Percentiles rank a stretch among this genome's conserved stretches.
phyloP scores from a whole-genome alignment of 2,797 vertebrate genomes.

The Jordanella pulchra region DNA sequence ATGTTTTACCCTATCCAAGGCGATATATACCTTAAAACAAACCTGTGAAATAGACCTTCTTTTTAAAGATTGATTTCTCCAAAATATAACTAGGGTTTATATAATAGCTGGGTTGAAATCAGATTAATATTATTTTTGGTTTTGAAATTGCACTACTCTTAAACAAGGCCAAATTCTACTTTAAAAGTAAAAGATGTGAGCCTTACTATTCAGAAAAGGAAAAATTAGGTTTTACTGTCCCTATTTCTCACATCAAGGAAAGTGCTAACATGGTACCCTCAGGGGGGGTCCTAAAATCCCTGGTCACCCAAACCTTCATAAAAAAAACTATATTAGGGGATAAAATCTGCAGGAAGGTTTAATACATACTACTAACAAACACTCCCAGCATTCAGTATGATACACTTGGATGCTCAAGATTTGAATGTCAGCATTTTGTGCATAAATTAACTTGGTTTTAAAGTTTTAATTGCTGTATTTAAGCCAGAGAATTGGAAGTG shows the following conservation, averaged over 20 bases:
- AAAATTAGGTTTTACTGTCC: conserved; percentile 16
- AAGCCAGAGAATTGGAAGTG: conserved; percentile 35
- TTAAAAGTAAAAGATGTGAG: not conserved
- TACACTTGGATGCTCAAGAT: conserved; percentile 13
- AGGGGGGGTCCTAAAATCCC: conserved; percentile 35
- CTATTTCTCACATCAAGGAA: conserved; percentile 27
- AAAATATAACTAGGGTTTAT: no score
- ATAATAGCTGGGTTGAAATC: no score
- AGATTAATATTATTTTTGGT: no score
- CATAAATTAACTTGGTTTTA: conserved; percentile 35
- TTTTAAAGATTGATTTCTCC: no score
- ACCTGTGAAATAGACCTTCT: no score
- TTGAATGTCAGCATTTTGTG: conserved; percentile 16
- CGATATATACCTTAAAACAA: no score
- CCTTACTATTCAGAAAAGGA: not conserved
- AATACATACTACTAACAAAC: conserved; percentile 34
- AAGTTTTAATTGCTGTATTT: conserved; percentile 47
- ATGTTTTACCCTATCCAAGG: no score
- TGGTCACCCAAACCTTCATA: conserved; percentile 12
- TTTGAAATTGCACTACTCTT: no score
- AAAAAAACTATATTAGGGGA: conserved; percentile 32
- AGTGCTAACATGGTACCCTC: conserved; percentile 43
- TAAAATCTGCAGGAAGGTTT: conserved; percentile 10
- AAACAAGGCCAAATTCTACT: not conserved
- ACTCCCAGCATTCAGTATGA: conserved; percentile 6